Conservation (phyloP, 2,113 vertebrate species). For the Ellobius talpinus region DNA sequence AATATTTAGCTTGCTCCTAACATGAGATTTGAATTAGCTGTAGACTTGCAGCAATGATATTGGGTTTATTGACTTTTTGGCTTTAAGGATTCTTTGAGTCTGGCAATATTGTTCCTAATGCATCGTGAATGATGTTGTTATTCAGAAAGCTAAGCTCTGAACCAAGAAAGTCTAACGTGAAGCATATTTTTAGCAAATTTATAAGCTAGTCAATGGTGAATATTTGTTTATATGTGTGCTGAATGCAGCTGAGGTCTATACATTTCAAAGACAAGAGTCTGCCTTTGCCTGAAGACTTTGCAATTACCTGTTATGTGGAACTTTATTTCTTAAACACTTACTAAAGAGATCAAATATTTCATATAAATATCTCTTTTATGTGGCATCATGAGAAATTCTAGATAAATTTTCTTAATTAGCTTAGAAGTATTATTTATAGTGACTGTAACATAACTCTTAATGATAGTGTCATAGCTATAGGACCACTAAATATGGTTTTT, state of each 20-base stretch:
- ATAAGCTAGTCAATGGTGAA: conserved; percentile 7
- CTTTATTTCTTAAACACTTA: conserved; percentile 17
- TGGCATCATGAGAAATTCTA: conserved; percentile 6
- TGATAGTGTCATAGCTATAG: neutral
- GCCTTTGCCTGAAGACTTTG: neutral
- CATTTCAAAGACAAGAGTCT: conserved; percentile 24
- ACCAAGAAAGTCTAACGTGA: conserved; percentile 1
- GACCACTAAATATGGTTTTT: neutral
- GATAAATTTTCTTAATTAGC: neutral
- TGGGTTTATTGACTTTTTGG: conserved; percentile 34
- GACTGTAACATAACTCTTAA: neutral
- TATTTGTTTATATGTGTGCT: neutral
- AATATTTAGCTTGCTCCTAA: neutral
- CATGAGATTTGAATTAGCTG: neutral
- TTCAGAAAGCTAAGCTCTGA: conserved; percentile 50
- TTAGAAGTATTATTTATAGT: conserved; percentile 11
- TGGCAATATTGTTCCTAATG: neutral
- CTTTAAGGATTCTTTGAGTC: neutral
- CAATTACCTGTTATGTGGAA: neutral
- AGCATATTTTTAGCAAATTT: conserved; percentile 15
- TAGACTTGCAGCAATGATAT: neutral
- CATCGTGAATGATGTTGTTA: conserved; percentile 8
- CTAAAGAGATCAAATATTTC: neutral
- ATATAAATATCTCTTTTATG: neutral
- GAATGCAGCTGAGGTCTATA: neutral